These are phyloP conservation scores for Thelaira solivaga DNA, from an alignment of 2,888 invertebrate genomes.

Conservation along the genomic window DNA sequence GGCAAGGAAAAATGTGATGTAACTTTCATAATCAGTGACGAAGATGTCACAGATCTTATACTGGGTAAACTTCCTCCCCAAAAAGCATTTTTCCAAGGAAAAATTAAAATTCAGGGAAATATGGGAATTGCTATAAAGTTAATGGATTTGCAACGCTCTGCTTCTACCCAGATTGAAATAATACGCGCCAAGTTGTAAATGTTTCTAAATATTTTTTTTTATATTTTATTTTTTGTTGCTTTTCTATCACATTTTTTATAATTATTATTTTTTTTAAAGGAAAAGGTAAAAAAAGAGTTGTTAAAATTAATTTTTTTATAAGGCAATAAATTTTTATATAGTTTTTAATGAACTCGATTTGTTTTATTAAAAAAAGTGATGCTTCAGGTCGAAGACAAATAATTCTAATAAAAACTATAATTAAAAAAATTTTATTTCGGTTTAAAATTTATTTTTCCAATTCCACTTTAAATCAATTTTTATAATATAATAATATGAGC, in stretches of 20 bases:
- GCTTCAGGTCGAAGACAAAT: no score
- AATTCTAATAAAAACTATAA: no score
- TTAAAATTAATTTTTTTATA: not conserved
- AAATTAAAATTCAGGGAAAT: constrained; percentile 96
- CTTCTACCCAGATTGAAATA: constrained; percentile 84
- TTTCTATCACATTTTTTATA: not conserved
- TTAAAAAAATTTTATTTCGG: no score
- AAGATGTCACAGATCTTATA: constrained; percentile 91
- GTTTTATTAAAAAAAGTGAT: not conserved
- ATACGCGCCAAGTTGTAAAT: constrained; percentile 86
- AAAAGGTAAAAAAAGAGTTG: not conserved
- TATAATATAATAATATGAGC: no score
- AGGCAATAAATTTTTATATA: not conserved
- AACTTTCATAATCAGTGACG: constrained; percentile 91
- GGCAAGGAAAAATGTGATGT: constrained; percentile 92
- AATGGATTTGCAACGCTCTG: constrained; percentile 87
- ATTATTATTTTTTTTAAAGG: not conserved
- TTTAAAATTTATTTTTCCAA: no score
- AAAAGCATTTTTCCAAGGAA: constrained; percentile 97
- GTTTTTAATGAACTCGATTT: not conserved
- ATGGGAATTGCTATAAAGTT: constrained; percentile 98
- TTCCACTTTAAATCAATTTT: no score
- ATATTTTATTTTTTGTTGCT: not conserved
- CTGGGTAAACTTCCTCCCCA: constrained; percentile 95
- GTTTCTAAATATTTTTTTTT: not conserved